Base-by-base conservation (phyloP, 2,113 vertebrate genomes). In the Cacatua alba region DNA sequence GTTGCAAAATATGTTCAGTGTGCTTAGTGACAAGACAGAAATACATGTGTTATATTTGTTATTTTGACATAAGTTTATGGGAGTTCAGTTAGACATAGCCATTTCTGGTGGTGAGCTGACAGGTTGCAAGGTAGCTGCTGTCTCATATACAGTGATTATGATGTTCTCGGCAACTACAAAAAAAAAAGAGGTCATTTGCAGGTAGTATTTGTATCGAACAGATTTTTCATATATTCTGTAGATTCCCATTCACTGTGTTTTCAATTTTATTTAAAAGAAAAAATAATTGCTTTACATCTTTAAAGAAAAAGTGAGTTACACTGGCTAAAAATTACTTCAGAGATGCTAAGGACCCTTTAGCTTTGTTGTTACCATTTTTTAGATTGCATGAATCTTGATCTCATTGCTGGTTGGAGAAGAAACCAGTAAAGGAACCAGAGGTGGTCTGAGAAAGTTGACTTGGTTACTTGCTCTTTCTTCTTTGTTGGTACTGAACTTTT, bases 401-500 rank as follows among this genome's bases (percentile, higher is more conserved):
- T 85, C 21, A 13, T 68, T 82, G 53, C 43, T 68, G 46, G 10
- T 82, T 57, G 15, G 20, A 71, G 57, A 55, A 62, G 28, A 90
- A 89, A 77, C 7, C 9, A 44, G 33, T 48, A 78, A 55, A 57
- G 57, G 67, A 92, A 23, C 57, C 37, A 28, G 19, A 35, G 49
- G 68, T 91, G 62, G 29, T 82, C 71, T 83, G 75, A 75, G 43
- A 68, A 90, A 82, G 35, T 60, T 82, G 9, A 37, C 48, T n/a
- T 69, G 43, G 25, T 78, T 59, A 60, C 84, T 91, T 91, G 28
- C 4, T 46, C 15, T n/a, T 44, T 77, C 43, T 59, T 82, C 44
- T 69, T 79, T 75, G 48, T 78, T 68, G 17, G 21, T 60, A 39
- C 39, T 85, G 70, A 95, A 74, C 71, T 91, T 88, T 69, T 83